Evolutionary conservation across 2,113 vertebrate genomes (phyloP), one percentile per base, ranked within the genome.

Genomic region (Sander lucioperca): DNA sequence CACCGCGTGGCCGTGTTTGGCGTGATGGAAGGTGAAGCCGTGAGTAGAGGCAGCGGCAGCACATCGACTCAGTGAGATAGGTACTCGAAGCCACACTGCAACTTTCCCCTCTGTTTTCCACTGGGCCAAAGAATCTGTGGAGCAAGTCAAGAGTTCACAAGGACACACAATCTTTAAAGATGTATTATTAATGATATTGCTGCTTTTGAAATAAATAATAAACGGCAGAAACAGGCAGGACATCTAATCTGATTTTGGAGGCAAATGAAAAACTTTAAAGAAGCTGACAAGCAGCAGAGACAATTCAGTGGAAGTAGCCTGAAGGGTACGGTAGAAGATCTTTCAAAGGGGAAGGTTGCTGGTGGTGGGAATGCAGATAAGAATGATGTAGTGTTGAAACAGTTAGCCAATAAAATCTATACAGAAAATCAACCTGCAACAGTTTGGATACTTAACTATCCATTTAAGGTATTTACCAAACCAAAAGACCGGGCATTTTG

Each of bases 1-100:
- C 0, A 96, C 95, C 3, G 96, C 94, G 0, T 91, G 91, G 77
- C 96, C 86, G 0, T 68, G 73, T 62, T 91, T 94, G 0, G 97
- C 96, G 0, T 99, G 98, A 73, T 99, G 98, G 88, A 97, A 99
- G 69, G 89, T 43, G 90, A 99, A 99, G 76, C 97, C 97, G 33
- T 97, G 96, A 0, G 89, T 53, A 0, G 97, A 95, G 0, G 98
- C 97, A 0, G 87, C 90, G 0, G 94, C 86, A 0, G 92, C 96
- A 4, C 96, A 91, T 1, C 92, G 76, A 43, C 97, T 97, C 67
- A 96, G 95, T 0, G 94, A 87, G 77, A 99, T 96, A 69, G 98
- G 97, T 0, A 99, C 53, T 0, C 50, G 95, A 4, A 99, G 94
- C 98, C 98, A 99, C 19, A 95, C 93, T 0, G 97, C 97, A 0